Evolutionary conservation across 2,797 vertebrate genomes (phyloP).

Genomic region (Lutjanus argentimaculatus): DNA sequence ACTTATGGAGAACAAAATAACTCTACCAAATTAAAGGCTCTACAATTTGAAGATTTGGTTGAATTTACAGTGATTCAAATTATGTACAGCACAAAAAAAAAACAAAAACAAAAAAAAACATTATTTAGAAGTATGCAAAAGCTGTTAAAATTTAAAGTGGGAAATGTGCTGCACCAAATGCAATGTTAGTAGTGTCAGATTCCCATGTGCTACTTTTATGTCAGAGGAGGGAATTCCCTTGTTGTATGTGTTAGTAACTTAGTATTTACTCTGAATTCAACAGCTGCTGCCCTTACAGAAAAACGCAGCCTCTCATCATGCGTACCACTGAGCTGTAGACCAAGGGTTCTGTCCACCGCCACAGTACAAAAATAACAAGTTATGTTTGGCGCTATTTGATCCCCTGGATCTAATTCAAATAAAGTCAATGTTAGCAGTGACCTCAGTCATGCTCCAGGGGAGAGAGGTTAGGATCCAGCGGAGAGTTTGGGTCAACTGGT

Average conservation of each 20-base stretch:
- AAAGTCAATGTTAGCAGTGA: slow-evolving; percentile 74
- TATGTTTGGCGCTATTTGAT: slow-evolving; percentile 79
- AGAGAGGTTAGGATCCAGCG: slow-evolving; percentile 61
- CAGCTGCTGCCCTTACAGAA: slow-evolving; percentile 50
- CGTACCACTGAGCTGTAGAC: slow-evolving; percentile 49
- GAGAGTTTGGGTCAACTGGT: slow-evolving; percentile 53
- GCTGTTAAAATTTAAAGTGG: slow-evolving; percentile 1
- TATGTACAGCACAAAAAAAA: too few species aligned
- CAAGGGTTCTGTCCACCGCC: slow-evolving; percentile 65
- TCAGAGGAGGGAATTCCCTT: slow-evolving; percentile 18
- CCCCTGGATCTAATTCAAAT: slow-evolving; percentile 74
- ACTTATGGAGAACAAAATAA: too few species aligned
- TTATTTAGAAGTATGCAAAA: too few species aligned
- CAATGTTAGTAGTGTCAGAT: not conserved
- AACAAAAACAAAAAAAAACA: too few species aligned
- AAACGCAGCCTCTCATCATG: slow-evolving; percentile 50
- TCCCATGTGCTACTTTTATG: slow-evolving; percentile 17
- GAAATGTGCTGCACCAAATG: not conserved
- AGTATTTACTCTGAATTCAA: slow-evolving; percentile 47
- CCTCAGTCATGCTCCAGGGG: slow-evolving; percentile 57
- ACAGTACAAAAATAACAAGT: slow-evolving; percentile 79
- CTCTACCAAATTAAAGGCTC: too few species aligned
- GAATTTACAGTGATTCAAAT: too few species aligned
- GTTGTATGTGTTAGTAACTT: slow-evolving; percentile 14
- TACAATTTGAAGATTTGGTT: too few species aligned